Percentiles rank a stretch among this genome's conserved stretches.
phyloP scores from a whole-genome alignment of 2,888 invertebrate species.

The Morinoia aosen region DNA sequence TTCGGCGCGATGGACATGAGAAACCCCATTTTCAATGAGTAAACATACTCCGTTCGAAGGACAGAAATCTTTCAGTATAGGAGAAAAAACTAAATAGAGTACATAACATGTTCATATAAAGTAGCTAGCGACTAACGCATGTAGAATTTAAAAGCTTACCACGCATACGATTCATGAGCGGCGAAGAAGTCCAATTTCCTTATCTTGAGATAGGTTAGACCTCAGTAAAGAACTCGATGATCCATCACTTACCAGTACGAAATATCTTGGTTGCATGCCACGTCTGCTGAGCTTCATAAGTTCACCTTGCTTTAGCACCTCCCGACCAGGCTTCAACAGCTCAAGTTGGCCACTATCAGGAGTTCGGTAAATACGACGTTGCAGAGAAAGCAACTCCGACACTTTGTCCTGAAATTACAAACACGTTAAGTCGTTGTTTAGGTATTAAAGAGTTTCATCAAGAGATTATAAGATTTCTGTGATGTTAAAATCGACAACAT shows the following conservation, averaged over 20 bases:
- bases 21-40: neutral
- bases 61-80: neutral
- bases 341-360: constrained; percentile 69
- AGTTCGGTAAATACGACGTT: constrained; percentile 71
- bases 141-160: neutral
- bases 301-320: constrained; percentile 78
- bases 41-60: neutral
- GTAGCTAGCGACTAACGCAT: neutral
- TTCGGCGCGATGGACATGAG: neutral
- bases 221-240: neutral
- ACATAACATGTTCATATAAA: neutral
- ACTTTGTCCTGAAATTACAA: constrained; percentile 73
- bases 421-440: neutral
- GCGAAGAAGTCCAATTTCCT: neutral
- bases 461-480: neutral
- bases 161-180: neutral
- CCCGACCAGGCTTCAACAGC: constrained; percentile 75
- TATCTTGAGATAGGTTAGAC: neutral
- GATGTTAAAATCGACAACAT: neutral
- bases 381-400: constrained; percentile 75
- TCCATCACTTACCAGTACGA: constrained; percentile 76
- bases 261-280: constrained; percentile 77
- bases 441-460: neutral
- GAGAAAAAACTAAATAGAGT: no score
- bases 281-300: constrained; percentile 78